A percentile compares a stretch with the other conserved stretches of the same genome.
These are phyloP conservation scores for Helicorthomorpha holstii DNA, from an alignment of 1,140 invertebrate species.

Conservation along the genomic window DNA sequence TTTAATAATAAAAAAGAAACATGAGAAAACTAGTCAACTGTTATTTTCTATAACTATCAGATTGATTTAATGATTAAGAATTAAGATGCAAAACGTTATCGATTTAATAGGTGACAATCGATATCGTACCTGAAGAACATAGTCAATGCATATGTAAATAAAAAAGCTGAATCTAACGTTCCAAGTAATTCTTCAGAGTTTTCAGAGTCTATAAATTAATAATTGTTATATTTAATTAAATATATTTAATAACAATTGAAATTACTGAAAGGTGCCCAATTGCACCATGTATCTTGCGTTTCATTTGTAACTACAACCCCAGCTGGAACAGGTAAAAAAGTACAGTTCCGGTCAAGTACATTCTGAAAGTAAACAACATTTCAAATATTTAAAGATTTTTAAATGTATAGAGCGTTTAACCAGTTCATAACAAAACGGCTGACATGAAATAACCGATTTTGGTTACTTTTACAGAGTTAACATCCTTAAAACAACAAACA, in stretches of 20 bases:
- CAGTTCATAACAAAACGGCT: not conserved
- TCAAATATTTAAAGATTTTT: conserved; percentile 2
- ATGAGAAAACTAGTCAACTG: no score
- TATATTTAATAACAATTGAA: not conserved
- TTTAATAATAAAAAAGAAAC: no score
- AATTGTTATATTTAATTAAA: not conserved
- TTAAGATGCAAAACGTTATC: no score
- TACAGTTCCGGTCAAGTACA: conserved; percentile 70
- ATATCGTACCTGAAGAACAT: conserved; percentile 89
- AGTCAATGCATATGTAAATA: conserved; percentile 78
- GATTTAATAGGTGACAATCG: no score
- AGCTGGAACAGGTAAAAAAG: conserved; percentile 34
- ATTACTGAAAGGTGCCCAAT: conserved; percentile 78
- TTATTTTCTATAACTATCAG: no score
- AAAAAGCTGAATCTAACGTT: conserved; percentile 73
- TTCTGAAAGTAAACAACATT: conserved; percentile 26
- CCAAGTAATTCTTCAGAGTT: conserved; percentile 66
- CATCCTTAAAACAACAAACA: not conserved
- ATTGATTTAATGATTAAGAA: no score
- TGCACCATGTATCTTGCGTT: conserved; percentile 52
- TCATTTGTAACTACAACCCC: conserved; percentile 32
- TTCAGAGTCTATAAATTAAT: conserved; percentile 45
- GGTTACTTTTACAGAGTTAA: not conserved
- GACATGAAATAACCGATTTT: not conserved
- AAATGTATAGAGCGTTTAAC: not conserved